phyloP scores from a whole-genome alignment of 1,140 invertebrate genomes.

The Maconellicoccus hirsutus region DNA sequence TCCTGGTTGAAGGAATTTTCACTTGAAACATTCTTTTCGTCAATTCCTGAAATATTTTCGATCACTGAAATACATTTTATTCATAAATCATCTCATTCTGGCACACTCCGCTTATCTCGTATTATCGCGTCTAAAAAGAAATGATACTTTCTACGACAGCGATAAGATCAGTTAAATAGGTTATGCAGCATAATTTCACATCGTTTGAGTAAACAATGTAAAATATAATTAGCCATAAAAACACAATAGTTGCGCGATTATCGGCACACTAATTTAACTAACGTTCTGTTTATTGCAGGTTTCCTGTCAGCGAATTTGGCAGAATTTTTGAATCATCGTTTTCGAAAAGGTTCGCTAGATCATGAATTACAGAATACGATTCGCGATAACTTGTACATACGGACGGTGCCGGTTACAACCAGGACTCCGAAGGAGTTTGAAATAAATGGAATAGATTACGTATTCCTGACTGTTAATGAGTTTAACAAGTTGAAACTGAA shows the following conservation, averaged over 20 bases:
- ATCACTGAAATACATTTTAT: too few relatives aligned
- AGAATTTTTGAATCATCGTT: slow-evolving; percentile 47
- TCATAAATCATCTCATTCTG: too few relatives aligned
- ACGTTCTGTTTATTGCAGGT: slow-evolving; percentile 32
- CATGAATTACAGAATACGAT: slow-evolving; percentile 57
- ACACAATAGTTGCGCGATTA: background rate
- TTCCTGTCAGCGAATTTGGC: slow-evolving; percentile 43
- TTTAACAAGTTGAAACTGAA: slow-evolving; percentile 47
- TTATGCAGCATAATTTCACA: background rate
- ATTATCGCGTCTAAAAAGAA: background rate
- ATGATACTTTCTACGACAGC: background rate
- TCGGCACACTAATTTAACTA: too few relatives aligned
- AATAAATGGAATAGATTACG: slow-evolving; percentile 54
- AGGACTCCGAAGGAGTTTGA: slow-evolving; percentile 45
- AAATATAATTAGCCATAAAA: background rate
- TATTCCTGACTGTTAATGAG: slow-evolving; percentile 47
- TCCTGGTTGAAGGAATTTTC: too few relatives aligned
- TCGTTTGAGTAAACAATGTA: background rate
- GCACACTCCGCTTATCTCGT: too few relatives aligned
- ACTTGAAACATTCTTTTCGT: background rate
- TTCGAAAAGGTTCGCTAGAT: slow-evolving; percentile 51
- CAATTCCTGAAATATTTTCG: too few relatives aligned
- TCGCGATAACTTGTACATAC: slow-evolving; percentile 53
- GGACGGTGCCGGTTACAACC: slow-evolving; percentile 57
- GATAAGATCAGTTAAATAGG: background rate